These are phyloP conservation scores for Neofelis nebulosa DNA, from an alignment of 2,113 vertebrate genomes.

Conservation along the genomic window DNA sequence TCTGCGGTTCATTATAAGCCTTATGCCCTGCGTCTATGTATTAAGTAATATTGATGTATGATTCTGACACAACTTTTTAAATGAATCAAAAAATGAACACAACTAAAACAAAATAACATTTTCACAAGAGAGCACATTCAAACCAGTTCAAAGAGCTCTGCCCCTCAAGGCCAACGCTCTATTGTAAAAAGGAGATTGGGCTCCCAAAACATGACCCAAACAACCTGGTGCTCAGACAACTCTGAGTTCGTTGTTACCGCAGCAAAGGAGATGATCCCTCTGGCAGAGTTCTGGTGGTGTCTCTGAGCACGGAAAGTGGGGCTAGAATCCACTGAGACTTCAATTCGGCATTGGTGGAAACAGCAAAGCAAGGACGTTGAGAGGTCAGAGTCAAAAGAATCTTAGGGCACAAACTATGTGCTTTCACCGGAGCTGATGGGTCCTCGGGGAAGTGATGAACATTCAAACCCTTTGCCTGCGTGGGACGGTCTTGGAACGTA, in stretches of 20 bases:
- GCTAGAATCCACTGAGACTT: neutral
- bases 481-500: neutral
- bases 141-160: neutral
- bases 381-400: neutral
- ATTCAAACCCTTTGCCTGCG: neutral
- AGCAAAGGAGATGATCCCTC: neutral
- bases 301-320: rapidly evolving
- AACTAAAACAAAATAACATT: neutral
- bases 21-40: too few species aligned
- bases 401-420: neutral
- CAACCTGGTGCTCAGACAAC: neutral
- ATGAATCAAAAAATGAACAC: neutral
- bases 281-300: neutral
- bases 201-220: neutral
- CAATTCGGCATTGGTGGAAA: neutral
- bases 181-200: neutral
- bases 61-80: neutral
- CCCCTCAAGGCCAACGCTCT: neutral
- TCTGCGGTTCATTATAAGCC: neutral
- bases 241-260: neutral
- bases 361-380: neutral
- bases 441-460: neutral
- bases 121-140: neutral
- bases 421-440: neutral
- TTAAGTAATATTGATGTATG: neutral